Evolutionary conservation across 2,888 invertebrate genomes (phyloP), one percentile per base, ranked within the genome.

Genomic region (Meliscaeva auricollis): DNA sequence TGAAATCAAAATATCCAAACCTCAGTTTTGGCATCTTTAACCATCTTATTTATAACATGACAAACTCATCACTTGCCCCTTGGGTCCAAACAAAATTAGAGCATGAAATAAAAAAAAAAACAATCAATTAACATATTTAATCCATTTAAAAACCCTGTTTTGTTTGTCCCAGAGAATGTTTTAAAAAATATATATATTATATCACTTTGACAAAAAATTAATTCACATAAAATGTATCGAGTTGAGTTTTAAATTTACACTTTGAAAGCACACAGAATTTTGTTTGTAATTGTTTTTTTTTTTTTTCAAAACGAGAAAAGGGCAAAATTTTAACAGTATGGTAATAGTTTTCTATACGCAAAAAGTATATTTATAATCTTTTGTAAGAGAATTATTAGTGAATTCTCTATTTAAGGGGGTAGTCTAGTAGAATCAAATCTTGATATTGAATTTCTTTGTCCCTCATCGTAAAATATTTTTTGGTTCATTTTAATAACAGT

Each of bases 251-350:
- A 20, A 79, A 66, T 75, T 64, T 58, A 60, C 22, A 50, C 35
- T 68, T 60, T 66, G 11, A 66, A 77, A 77, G 66, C 77, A 5
- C 66, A 22, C 35, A 35, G n/a, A 50, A 41, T 60, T 46, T 76
- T 50, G 41, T 35, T 6, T 35, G n/a, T n/a, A n/a, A n/a, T 26
- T 26, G 4, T 26, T 26, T 56, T 56, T 15, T 22, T 3, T 46
- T 64, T n/a, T 26, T 62, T 46, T 74, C 30, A n/a, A 83, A 79
- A 79, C 75, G n/a, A 72, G 66, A 52, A 58, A 75, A 80, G 22
- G 30, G 8, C 20, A 38, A 70, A 69, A 58, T 48, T 41, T 48
- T 80, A 80, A 66, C 46, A 64, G 32, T 13, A 68, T 46, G 52
- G 44, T 48, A 83, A 79, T 75, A 68, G 38, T 70, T 56, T 35